phyloP scores from a whole-genome alignment of 2,113 vertebrate species.

The Brienomyrus longianalis region DNA sequence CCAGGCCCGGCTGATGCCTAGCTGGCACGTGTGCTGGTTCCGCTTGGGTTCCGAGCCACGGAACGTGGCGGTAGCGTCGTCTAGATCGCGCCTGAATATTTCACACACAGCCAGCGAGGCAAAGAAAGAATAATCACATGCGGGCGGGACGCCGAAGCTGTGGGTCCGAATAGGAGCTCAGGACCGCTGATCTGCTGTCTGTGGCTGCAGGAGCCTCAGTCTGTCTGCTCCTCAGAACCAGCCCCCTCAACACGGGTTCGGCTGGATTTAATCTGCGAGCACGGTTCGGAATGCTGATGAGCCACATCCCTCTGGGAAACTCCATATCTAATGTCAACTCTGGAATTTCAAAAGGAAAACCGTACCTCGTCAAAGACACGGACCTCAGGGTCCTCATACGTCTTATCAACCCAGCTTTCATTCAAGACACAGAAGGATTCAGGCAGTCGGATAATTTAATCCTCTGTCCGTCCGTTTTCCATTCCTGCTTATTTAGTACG shows the following conservation, averaged over 20 bases:
- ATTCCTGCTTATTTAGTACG: background rate
- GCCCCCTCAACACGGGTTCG: background rate
- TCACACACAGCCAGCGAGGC: background rate
- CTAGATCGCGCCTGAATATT: background rate
- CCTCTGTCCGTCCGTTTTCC: background rate
- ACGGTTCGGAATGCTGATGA: background rate
- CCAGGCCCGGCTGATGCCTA: background rate
- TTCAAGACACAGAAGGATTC: background rate
- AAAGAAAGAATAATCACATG: background rate
- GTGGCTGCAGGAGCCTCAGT: background rate
- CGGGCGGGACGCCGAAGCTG: background rate
- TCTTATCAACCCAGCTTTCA: background rate
- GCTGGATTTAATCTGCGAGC: background rate
- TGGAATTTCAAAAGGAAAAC: slow-evolving; percentile 1
- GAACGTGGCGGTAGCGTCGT: background rate
- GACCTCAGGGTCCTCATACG: background rate
- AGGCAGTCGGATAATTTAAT: background rate
- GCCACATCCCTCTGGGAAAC: background rate
- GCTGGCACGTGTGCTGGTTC: background rate
- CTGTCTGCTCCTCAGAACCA: background rate
- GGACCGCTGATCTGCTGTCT: background rate
- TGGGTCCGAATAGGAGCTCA: background rate
- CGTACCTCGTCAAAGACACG: background rate
- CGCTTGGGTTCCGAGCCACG: background rate
- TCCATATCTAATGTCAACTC: background rate